These are phyloP conservation scores for Nixonia krombeini DNA, from an alignment of 1,140 invertebrate species.

Conservation along the genomic window DNA sequence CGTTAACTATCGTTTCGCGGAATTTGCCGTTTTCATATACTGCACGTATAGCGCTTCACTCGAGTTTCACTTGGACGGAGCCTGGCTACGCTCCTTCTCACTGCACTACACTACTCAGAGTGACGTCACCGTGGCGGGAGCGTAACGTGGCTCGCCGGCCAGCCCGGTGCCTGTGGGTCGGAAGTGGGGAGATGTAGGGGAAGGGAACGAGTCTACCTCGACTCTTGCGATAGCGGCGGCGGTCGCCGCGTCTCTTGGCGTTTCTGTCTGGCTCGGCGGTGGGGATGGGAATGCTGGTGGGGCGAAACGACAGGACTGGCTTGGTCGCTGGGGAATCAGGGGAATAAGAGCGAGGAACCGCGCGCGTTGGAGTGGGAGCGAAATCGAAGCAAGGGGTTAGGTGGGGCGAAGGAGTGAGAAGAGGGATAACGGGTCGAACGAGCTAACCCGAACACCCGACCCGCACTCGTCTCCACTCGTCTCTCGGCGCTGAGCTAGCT, in stretches of 20 bases:
- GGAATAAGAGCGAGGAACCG: constrained; percentile 12
- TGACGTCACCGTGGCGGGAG: constrained; percentile 74
- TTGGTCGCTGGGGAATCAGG: constrained; percentile 16
- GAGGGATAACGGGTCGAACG: constrained; percentile 72
- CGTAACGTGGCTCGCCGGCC: constrained; percentile 64
- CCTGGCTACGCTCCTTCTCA: constrained; percentile 66
- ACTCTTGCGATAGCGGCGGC: constrained; percentile 38
- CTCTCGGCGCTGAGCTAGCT: constrained; percentile 24
- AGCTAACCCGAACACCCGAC: constrained; percentile 67
- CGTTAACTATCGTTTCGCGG: too few relatives aligned
- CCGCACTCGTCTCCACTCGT: constrained; percentile 34
- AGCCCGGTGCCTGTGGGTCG: constrained; percentile 31
- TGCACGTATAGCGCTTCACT: neutral
- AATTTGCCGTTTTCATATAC: too few relatives aligned
- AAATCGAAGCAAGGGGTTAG: neutral
- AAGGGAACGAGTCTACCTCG: constrained; percentile 62
- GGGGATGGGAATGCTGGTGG: constrained; percentile 8
- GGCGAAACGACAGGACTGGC: constrained; percentile 9
- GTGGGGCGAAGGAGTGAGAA: constrained; percentile 40
- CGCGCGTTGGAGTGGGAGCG: neutral
- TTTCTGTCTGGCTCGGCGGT: constrained; percentile 7
- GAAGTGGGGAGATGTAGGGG: constrained; percentile 56
- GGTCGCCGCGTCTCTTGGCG: constrained; percentile 15
- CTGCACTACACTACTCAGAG: constrained; percentile 73
- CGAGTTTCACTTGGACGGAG: constrained; percentile 51